Percentiles rank a stretch among this genome's conserved stretches.
Evolutionary conservation across 2,113 vertebrate genomes (phyloP).

Genomic region (Orientallactaga bullata): DNA sequence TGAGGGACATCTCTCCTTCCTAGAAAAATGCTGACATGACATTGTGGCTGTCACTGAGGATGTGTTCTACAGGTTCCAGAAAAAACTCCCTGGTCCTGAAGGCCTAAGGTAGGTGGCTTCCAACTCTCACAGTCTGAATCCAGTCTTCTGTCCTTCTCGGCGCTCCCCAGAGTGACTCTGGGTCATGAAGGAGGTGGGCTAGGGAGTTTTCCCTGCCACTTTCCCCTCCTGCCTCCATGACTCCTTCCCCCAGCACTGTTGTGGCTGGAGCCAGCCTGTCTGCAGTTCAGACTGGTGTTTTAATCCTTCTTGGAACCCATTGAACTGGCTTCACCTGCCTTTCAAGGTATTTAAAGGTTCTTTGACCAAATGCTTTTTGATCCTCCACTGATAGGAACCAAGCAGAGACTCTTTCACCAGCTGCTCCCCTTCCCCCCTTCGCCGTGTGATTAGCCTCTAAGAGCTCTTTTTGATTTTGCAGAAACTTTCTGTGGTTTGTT

Average conservation of each 20-base stretch:
- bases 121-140: neutral
- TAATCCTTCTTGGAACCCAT: slow-evolving; percentile 53
- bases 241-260: neutral
- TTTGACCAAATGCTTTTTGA: slow-evolving; percentile 82
- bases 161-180: neutral
- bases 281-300: slow-evolving; percentile 34
- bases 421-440: neutral
- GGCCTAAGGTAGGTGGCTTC: neutral
- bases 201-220: neutral
- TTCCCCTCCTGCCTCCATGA: neutral
- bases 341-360: slow-evolving; percentile 85
- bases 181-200: neutral
- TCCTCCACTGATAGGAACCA: slow-evolving; percentile 65
- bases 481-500: slow-evolving; percentile 72
- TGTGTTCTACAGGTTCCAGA: neutral
- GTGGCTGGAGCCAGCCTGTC: neutral
- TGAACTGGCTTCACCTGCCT: slow-evolving; percentile 73
- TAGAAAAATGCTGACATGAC: neutral
- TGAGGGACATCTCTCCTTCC: neutral
- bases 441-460: slow-evolving; percentile 50
- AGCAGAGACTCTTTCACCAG: slow-evolving; percentile 50
- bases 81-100: neutral
- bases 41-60: neutral
- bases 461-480: slow-evolving; percentile 72
- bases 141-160: neutral